phyloP scores from a whole-genome alignment of 2,113 vertebrate species.

The Sapayoa aenigma region DNA sequence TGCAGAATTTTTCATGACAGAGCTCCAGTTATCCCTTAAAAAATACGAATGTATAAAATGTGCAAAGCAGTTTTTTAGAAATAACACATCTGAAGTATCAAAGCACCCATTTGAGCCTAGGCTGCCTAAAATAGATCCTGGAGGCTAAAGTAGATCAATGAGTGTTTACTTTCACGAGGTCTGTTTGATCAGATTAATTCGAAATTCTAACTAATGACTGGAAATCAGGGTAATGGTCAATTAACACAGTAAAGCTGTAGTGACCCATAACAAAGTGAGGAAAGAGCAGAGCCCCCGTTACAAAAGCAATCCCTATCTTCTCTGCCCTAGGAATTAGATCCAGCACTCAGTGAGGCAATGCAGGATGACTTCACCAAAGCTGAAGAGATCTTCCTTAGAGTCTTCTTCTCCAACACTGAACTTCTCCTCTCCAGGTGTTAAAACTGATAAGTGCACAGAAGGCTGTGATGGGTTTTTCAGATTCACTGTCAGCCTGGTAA shows the following conservation, averaged over 20 bases:
- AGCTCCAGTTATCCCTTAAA: neutral
- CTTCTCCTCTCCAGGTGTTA: neutral
- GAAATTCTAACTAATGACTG: constrained; percentile 11
- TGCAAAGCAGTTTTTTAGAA: neutral
- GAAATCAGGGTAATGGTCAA: constrained; percentile 21
- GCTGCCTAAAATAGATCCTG: neutral
- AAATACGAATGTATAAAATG: neutral
- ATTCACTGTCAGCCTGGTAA: neutral
- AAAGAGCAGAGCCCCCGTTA: neutral
- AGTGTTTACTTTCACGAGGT: constrained; percentile 10
- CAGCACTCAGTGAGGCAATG: neutral
- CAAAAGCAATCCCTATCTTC: neutral
- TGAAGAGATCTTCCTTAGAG: neutral
- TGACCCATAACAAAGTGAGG: neutral
- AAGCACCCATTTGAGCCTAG: neutral
- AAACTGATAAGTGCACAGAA: neutral
- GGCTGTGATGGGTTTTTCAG: neutral
- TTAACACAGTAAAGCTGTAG: neutral
- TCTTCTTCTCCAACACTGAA: neutral
- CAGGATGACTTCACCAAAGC: neutral
- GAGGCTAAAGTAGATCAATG: neutral
- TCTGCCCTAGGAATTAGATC: neutral
- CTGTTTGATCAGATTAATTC: constrained; percentile 29
- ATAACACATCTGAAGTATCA: neutral
- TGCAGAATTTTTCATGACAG: neutral